Percentiles rank a stretch among this genome's conserved stretches.
Conservation (phyloP, 2,797 vertebrate genomes). For the Masticophis lateralis region DNA sequence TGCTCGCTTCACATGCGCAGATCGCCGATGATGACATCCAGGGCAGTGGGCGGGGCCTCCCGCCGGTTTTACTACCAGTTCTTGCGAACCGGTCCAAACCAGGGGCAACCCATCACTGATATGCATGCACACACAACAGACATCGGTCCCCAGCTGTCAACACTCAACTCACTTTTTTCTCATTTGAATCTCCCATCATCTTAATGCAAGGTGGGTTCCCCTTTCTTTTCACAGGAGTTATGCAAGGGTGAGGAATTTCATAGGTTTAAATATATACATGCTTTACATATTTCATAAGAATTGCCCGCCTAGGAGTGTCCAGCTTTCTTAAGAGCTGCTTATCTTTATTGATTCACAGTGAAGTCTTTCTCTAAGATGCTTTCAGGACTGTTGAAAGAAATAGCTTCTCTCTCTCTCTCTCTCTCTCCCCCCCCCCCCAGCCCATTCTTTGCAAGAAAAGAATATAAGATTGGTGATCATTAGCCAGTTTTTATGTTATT, state of each 20-base stretch:
- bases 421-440: conserved; percentile 38
- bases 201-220: neutral
- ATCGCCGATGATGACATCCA: too few species aligned
- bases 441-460: conserved; percentile 56
- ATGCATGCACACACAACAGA: neutral
- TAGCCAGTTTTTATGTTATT: conserved; percentile 76
- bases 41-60: too few species aligned
- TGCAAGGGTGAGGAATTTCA: neutral
- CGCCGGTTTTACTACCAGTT: too few species aligned
- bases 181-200: neutral
- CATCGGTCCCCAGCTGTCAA: conserved; percentile 45
- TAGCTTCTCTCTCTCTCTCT: conserved; percentile 31
- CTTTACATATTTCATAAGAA: conserved; percentile 19
- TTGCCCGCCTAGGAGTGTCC: conserved; percentile 12
- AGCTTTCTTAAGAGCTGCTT: conserved; percentile 29
- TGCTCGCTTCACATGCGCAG: too few species aligned
- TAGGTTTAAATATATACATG: neutral
- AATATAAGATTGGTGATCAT: conserved; percentile 68
- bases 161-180: conserved; percentile 32
- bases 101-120: too few species aligned
- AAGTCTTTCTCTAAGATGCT: conserved; percentile 56
- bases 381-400: conserved; percentile 53
- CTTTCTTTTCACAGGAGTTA: neutral
- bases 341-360: conserved; percentile 39
- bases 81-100: too few species aligned